Evolutionary conservation across 2,113 vertebrate genomes (phyloP).

Genomic region (Cololabis saira): DNA sequence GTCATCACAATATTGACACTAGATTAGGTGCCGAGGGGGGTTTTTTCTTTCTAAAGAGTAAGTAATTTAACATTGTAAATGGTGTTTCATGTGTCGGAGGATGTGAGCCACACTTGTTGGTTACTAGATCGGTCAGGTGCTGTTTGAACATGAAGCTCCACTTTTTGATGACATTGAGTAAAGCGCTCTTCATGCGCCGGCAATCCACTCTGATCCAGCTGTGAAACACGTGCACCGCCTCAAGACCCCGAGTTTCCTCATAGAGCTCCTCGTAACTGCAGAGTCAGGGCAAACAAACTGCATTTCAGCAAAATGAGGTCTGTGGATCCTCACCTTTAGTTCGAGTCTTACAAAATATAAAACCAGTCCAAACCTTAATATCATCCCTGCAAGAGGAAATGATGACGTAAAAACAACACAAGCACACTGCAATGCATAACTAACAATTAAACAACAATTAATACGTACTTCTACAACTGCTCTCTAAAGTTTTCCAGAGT

Average conservation of each 20-base stretch:
- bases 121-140: constrained; percentile 90
- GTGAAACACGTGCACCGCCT: constrained; percentile 82
- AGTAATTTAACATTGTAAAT: too few species aligned
- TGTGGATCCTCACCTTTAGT: not conserved
- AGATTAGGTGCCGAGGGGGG: too few species aligned
- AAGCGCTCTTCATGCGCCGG: constrained; percentile 82
- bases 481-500: constrained; percentile 82
- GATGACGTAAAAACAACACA: not conserved
- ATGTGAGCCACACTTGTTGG: constrained; percentile 43
- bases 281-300: not conserved
- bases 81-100: not conserved
- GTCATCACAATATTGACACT: too few species aligned
- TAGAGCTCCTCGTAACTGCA: constrained; percentile 87
- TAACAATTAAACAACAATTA: not conserved
- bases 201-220: constrained; percentile 89
- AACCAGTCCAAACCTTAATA: not conserved
- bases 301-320: not conserved
- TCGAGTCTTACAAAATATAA: not conserved
- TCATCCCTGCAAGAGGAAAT: not conserved
- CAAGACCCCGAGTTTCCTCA: constrained; percentile 83
- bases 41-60: too few species aligned
- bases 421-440: not conserved
- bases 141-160: constrained; percentile 97
- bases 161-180: constrained; percentile 89
- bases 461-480: constrained; percentile 82